Base-by-base conservation (phyloP, 2,797 vertebrate genomes). In the Gallinago stenura region DNA sequence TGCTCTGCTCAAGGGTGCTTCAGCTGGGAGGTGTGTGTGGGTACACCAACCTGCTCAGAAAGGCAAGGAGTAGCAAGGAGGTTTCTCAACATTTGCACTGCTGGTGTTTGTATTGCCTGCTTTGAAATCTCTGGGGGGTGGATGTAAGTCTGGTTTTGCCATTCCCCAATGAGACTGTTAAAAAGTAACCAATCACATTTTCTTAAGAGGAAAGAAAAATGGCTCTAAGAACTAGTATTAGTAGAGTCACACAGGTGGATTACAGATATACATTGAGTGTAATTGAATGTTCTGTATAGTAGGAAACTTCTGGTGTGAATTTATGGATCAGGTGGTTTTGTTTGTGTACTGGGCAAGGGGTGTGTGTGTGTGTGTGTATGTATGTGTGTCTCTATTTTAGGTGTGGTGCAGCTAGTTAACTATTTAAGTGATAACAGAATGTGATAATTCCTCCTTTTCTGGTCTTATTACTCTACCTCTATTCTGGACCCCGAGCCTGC, bases 141-240 rank as follows among this genome's bases (percentile, higher is more conserved):
- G 4, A 57, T 84, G 28, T 58, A 72, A 58, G 6, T 65, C 54
- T 26, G 68, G 19, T 15, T 62, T 91, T 94, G 33, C 37, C 28
- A n/a, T 80, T 82, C 71, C 24, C 53, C 68, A 54, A 0, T 21
- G 64, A 84, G 33, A 68, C 39, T 41, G 20, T 37, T 95, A 91
- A 93, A 96, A 83, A 43, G 39, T 39, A 39, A 39, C 6, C 71
- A 73, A 87, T 83, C 2, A 0, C 31, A 22, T 91, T 90, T 86
- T 82, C 70, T 88, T 87, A 91, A 93, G 39, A 96, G n/a, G 61
- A 75, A 61, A 65, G 65, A 81, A 75, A 89, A 93, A 88, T 26
- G 3, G 1, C 19, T 79, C 18, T 83, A 71, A 91, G 56, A 79
- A 87, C 56, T 71, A 82, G 20, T 81, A 85, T 64, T 75, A 89